These are phyloP conservation scores for Artibeus lituratus DNA, from an alignment of 2,797 vertebrate genomes.

Conservation along the genomic window DNA sequence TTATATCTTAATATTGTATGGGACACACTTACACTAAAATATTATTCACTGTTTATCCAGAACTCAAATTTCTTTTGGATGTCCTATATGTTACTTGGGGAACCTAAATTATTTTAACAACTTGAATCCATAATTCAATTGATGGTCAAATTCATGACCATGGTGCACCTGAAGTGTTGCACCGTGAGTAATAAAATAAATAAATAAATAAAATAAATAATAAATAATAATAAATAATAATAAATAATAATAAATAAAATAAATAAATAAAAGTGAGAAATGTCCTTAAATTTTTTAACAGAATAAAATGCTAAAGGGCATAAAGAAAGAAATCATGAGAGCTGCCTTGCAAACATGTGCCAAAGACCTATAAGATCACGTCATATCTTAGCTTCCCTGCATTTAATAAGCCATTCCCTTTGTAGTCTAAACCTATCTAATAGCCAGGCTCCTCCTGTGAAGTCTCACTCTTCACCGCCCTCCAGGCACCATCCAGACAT, in stretches of 20 bases:
- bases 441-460: not conserved
- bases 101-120: conserved; percentile 15
- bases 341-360: conserved; percentile 6
- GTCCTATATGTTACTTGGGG: not conserved
- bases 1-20: not conserved
- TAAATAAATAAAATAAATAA: no score
- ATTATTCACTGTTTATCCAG: conserved; percentile 14
- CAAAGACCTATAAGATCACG: not conserved
- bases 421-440: not conserved
- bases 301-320: not conserved
- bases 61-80: not conserved
- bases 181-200: no score
- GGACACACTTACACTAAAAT: not conserved
- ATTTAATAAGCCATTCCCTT: not conserved
- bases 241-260: no score
- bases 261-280: not conserved
- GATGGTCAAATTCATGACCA: conserved; percentile 57
- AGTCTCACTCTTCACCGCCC: not conserved
- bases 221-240: no score
- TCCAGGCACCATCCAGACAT: not conserved
- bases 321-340: not conserved
- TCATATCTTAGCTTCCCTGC: not conserved
- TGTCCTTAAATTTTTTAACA: conserved; percentile 6
- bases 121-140: conserved; percentile 47
- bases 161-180: conserved; percentile 54